These are phyloP conservation scores for Polydrusus tereticollis DNA, from an alignment of 2,888 invertebrate species.

Conservation along the genomic window DNA sequence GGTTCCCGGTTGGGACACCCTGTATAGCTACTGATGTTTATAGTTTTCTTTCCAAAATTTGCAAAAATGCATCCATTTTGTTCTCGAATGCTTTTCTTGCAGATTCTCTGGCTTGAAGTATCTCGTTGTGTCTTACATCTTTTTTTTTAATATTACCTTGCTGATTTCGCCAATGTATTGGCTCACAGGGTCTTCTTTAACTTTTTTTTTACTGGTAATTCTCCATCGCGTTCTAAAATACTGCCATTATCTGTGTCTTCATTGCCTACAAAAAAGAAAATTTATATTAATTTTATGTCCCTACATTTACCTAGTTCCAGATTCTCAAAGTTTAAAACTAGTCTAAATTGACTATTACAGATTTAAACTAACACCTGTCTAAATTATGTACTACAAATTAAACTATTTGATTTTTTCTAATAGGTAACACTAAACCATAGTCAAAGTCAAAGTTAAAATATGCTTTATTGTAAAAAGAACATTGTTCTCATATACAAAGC, in stretches of 20 bases:
- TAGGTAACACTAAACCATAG: background rate
- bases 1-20: no score
- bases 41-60: background rate
- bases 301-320: background rate
- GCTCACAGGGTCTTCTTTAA: background rate
- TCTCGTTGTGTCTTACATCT: background rate
- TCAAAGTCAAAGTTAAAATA: no score
- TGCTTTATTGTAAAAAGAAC: no score
- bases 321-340: background rate
- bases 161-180: background rate
- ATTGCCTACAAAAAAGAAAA: background rate
- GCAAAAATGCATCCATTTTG: background rate
- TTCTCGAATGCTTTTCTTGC: background rate
- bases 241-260: background rate
- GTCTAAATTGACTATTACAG: background rate
- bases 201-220: background rate
- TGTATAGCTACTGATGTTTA: background rate
- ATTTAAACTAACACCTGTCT: background rate
- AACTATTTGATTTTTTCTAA: background rate
- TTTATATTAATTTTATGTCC: background rate
- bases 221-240: background rate
- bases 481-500: no score
- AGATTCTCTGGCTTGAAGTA: background rate
- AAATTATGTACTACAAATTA: background rate
- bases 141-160: background rate